These are phyloP conservation scores for Peromyscus maniculatus DNA, from an alignment of 2,113 vertebrate genomes.

Conservation along the genomic window DNA sequence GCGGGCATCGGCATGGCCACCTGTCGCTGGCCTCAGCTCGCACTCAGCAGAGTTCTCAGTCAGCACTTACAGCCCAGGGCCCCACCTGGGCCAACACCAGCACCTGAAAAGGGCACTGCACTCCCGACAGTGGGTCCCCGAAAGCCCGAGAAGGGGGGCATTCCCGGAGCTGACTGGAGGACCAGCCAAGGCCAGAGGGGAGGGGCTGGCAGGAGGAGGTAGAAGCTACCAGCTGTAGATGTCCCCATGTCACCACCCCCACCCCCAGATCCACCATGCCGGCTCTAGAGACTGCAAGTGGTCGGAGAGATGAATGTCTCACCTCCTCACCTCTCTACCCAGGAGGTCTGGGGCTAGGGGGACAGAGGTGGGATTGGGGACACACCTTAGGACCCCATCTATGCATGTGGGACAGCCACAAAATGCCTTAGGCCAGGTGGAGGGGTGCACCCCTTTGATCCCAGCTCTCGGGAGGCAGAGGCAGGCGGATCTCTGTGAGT, in stretches of 20 bases:
- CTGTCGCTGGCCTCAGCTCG: constrained; percentile 57
- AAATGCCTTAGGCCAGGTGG: background rate
- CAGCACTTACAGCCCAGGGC: constrained; percentile 32
- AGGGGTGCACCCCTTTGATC: too few relatives aligned
- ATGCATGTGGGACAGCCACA: background rate
- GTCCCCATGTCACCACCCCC: background rate
- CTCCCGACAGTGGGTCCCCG: background rate
- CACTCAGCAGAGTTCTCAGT: constrained; percentile 48
- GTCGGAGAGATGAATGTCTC: too few relatives aligned
- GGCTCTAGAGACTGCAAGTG: too few relatives aligned
- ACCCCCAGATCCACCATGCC: background rate
- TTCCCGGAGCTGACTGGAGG: background rate
- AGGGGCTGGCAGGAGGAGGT: background rate
- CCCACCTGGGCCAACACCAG: background rate
- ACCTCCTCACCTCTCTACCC: background rate
- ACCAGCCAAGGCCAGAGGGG: background rate
- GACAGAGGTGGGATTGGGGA: background rate
- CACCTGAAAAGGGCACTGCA: background rate
- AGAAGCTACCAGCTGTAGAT: background rate
- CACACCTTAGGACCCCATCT: background rate
- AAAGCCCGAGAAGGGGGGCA: background rate
- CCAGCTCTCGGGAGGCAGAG: background rate
- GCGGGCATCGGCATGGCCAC: background rate
- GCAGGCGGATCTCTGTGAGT: background rate
- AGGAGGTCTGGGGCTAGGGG: background rate